These are phyloP conservation scores for Pseudomyrmex gracilis DNA, from an alignment of 1,140 invertebrate genomes.

Conservation along the genomic window DNA sequence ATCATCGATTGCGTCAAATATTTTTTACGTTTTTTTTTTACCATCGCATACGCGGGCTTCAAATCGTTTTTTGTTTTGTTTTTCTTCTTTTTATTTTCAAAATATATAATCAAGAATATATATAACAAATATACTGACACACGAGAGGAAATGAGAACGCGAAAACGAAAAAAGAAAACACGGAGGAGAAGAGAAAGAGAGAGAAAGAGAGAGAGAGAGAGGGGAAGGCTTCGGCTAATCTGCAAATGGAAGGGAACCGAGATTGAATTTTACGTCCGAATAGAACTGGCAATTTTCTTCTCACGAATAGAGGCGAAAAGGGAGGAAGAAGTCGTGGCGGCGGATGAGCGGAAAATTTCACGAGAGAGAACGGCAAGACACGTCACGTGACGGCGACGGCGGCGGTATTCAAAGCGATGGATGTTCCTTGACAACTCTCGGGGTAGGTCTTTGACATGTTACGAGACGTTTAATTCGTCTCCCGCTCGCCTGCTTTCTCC, in stretches of 20 bases:
- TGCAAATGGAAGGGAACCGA: slow-evolving; percentile 75
- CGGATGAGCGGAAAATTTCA: slow-evolving; percentile 64
- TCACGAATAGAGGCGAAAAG: slow-evolving; percentile 40
- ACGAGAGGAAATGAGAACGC: too few species aligned
- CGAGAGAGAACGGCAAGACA: slow-evolving; percentile 56
- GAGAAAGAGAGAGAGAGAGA: too few species aligned
- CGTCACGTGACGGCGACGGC: slow-evolving; percentile 33
- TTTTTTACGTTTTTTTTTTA: not conserved
- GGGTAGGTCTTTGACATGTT: slow-evolving; percentile 62
- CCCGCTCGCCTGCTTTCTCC: slow-evolving; percentile 4
- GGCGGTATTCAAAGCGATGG: slow-evolving; percentile 46
- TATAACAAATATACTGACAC: not conserved
- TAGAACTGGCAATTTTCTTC: slow-evolving; percentile 76
- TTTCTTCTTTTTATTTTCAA: too few species aligned
- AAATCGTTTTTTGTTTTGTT: too few species aligned
- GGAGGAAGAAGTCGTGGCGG: slow-evolving; percentile 48
- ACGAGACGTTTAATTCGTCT: slow-evolving; percentile 65
- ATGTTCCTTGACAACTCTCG: slow-evolving; percentile 12
- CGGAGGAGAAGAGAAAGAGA: not conserved
- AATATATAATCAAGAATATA: slow-evolving; percentile 2
- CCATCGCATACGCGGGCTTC: too few species aligned
- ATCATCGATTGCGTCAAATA: not conserved
- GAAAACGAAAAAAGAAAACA: slow-evolving; percentile 23
- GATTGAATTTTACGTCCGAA: slow-evolving; percentile 79
- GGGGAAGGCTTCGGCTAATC: slow-evolving; percentile 71